Percentiles rank a stretch among this genome's conserved stretches.
Evolutionary conservation across 2,797 vertebrate species (phyloP).

Genomic region (Leptatherina wallacei): DNA sequence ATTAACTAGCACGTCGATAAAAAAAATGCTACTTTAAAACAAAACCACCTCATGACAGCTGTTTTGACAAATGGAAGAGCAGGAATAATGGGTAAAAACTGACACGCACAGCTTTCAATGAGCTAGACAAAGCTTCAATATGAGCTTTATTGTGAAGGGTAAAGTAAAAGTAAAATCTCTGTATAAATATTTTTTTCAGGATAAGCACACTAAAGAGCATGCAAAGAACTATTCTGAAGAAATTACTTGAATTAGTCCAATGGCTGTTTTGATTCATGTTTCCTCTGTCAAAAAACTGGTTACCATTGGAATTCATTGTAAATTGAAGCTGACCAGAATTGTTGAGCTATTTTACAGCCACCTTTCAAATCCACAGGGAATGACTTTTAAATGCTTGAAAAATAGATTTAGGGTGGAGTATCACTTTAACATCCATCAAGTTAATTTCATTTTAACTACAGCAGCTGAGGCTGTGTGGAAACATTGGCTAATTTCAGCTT

Average conservation of each 20-base stretch:
- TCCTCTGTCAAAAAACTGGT: slow-evolving; percentile 19
- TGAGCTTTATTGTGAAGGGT: slow-evolving; percentile 8
- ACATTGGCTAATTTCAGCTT: slow-evolving; percentile 47
- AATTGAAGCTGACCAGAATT: slow-evolving; percentile 30
- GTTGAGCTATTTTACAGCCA: slow-evolving; percentile 44
- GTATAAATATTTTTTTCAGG: slow-evolving; percentile 4
- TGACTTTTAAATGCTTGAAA: slow-evolving; percentile 53
- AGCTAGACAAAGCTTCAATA: neutral
- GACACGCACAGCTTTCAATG: no score
- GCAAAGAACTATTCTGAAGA: neutral
- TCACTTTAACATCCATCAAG: slow-evolving; percentile 53
- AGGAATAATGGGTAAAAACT: neutral
- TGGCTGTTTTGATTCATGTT: slow-evolving; percentile 33
- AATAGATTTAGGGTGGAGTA: slow-evolving; percentile 52
- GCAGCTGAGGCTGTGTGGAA: slow-evolving; percentile 54
- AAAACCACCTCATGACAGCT: neutral
- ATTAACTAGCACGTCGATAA: neutral
- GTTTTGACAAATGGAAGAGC: neutral
- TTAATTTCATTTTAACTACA: slow-evolving; percentile 55
- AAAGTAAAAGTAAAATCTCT: neutral
- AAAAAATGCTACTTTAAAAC: neutral
- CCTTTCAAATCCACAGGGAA: slow-evolving; percentile 40
- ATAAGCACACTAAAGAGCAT: neutral
- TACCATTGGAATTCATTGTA: slow-evolving; percentile 33
- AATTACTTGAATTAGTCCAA: neutral